Base-by-base conservation (phyloP, 2,888 invertebrate genomes). In the Campaea margaritaria region DNA sequence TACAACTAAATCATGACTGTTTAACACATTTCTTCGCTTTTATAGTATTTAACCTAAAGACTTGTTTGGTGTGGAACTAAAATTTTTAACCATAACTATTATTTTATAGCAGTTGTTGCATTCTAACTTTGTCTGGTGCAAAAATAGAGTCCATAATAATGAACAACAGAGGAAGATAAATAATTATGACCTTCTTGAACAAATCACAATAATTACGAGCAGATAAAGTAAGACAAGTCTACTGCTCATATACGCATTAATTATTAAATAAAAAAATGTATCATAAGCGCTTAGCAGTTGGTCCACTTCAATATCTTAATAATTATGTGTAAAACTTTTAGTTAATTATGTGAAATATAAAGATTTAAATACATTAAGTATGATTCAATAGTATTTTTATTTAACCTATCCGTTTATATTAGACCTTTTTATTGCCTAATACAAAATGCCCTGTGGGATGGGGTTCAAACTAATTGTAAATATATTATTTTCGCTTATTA, bases 51-150 rank as follows among this genome's bases (percentile, higher is more conserved):
- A 13, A 49, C 39, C 11, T n/a, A 13, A 21, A 38, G 2, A 60
- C 11, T 43, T 39, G 41, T 47, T 39, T 41, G 48, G 47, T 55
- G 34, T 55, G 45, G 39, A 21, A 49, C 55, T 58, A 58, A 52
- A 54, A 51, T 44, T 27, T 44, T 49, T 56, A 46, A 34, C 7
- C 12, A 39, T 1, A 39, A 8, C 14, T 1, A 4, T n/a, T n/a
- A n/a, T n/a, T n/a, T n/a, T n/a, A 12, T 39, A 2, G 3, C 14
- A 14, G 39, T 13, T 39, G 7, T 38, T n/a, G n/a, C 11, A 4
- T 38, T 10, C 2, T 13, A 34, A 5, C 12, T 39, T 13, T 13
- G 31, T 9, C 8, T 39, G 14, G 14, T 39, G 5, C 14, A 14
- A 39, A 13, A 39, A 13, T 21, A 21, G 2, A 21, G 5, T 21